phyloP scores from a whole-genome alignment of 2,888 invertebrate species.

The Hypolimnas misippus region DNA sequence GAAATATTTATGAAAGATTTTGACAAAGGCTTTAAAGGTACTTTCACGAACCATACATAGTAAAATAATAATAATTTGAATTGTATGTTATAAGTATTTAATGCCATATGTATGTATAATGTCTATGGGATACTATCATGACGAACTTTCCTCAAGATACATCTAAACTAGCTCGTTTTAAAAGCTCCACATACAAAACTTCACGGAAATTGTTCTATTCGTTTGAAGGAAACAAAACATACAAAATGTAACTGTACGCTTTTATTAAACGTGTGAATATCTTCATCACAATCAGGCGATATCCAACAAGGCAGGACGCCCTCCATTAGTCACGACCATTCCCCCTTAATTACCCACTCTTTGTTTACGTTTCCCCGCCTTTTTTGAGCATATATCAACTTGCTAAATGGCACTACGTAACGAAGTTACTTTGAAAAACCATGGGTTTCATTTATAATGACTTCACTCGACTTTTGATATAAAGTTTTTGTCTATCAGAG shows the following conservation, averaged over 20 bases:
- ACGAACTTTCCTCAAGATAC: no score
- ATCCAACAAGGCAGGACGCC: constrained; percentile 24
- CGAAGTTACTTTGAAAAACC: not conserved
- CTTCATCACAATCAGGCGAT: constrained; percentile 18
- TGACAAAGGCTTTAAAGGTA: no score
- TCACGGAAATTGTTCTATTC: no score
- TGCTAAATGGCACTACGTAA: constrained; percentile 8
- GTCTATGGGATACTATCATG: no score
- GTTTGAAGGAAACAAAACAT: not conserved
- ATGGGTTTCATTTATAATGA: not conserved
- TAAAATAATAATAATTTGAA: no score
- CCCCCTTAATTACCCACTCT: constrained; percentile 36
- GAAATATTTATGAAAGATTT: no score
- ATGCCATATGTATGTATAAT: no score
- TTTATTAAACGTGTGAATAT: not conserved
- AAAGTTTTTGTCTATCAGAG: not conserved
- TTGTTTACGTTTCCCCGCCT: constrained; percentile 38
- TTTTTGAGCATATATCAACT: constrained; percentile 36
- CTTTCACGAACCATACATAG: no score
- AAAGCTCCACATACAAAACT: no score
- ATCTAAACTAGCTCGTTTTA: no score
- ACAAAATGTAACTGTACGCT: not conserved
- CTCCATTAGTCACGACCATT: constrained; percentile 17
- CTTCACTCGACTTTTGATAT: not conserved
- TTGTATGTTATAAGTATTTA: no score